Base-by-base conservation (phyloP, 2,113 vertebrate genomes). In the Myotis yumanensis region DNA sequence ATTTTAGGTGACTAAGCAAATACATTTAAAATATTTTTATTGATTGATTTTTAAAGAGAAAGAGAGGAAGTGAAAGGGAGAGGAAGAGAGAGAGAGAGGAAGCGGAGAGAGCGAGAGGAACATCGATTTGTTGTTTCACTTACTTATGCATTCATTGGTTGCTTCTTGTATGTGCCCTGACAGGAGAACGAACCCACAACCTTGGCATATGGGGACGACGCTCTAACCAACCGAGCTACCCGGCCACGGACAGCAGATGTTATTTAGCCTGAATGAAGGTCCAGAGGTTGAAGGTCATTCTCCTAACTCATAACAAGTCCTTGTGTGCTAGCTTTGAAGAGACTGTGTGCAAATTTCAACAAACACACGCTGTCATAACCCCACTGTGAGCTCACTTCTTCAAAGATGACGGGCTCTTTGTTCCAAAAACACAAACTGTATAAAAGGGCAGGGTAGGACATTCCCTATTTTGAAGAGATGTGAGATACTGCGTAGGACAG, bases 181-280 rank as follows among this genome's bases (percentile, higher is more conserved):
- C 62, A 30, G 28, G 62, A 30, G 62, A 32, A 28, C 28, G 28
- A 30, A 64, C 5, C 28, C 62, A 64, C 28, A 15, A 5, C 25
- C 59, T 30, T 32, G 28, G 62, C 28, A 5, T 30, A 30, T 11
- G 23, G 28, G 59, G 59, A 32, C 12, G 28, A 14, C 1, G 62
- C 2, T 64, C 62, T 64, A 32, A 64, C 28, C 28, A 64, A 32
- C 62, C 15, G 62, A 64, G 28, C 62, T 30, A 12, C 28, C 62
- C 28, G 5, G 62, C 62, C 28, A 64, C 28, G 28, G 62, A 30
- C 30, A 64, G 62, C 23, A 88, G 62, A 20, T 77, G 43, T 14
- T 66, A 72, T n/a, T 93, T 40, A 69, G 79, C 59, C 73, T 79
- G 62, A 92, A 88, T 73, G 80, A 77, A 48, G 72, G 77, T 43